These are phyloP conservation scores for Malurus splendens DNA, from an alignment of 2,797 vertebrate genomes.

Conservation along the genomic window DNA sequence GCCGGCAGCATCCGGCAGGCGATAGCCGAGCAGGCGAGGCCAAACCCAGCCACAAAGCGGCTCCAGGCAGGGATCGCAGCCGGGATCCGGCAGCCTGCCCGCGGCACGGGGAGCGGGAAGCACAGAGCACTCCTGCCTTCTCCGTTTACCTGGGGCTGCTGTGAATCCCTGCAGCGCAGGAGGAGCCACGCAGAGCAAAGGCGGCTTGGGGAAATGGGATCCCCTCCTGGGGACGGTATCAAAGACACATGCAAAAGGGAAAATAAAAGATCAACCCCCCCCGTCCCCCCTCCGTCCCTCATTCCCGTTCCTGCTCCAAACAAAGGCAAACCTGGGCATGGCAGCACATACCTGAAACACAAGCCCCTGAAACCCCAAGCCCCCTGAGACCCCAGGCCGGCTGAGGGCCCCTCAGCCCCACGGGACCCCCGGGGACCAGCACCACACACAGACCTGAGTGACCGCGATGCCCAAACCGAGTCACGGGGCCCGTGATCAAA, in stretches of 20 bases:
- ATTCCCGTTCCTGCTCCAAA: not conserved
- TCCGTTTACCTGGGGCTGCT: not conserved
- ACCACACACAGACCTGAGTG: not conserved
- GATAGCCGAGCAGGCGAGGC: not conserved
- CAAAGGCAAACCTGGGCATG: conserved; percentile 26
- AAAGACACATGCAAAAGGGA: not conserved
- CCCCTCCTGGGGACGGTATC: conserved; percentile 21
- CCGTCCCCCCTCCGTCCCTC: not conserved
- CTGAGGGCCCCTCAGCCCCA: not conserved
- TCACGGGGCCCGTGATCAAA: not conserved
- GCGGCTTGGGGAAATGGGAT: conserved; percentile 9
- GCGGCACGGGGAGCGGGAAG: not conserved
- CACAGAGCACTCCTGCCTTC: not conserved
- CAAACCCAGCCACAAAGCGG: not conserved
- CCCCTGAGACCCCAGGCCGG: not conserved
- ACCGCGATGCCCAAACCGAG: not conserved
- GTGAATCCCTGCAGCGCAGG: not conserved
- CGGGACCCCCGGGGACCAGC: not conserved
- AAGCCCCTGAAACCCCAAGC: not conserved
- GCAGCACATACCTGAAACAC: not conserved
- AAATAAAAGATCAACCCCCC: not conserved
- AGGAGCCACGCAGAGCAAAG: not conserved
- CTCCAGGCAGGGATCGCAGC: not conserved
- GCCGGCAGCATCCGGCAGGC: conserved; percentile 2
- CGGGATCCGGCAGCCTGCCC: not conserved